Percentiles rank a stretch among this genome's conserved stretches.
These are phyloP conservation scores for Aelia acuminata DNA, from an alignment of 2,888 invertebrate genomes.

Conservation along the genomic window DNA sequence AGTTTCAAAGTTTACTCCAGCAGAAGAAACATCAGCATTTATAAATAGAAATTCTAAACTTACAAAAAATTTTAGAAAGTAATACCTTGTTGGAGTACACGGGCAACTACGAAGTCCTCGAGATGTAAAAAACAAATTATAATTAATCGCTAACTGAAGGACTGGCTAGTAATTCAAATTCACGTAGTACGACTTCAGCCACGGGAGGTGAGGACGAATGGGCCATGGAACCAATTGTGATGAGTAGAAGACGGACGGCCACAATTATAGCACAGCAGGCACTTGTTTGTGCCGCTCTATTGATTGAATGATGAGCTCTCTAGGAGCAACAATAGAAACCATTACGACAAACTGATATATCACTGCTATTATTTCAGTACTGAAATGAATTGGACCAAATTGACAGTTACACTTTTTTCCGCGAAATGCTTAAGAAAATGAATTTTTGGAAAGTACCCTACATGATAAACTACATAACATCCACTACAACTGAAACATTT, in stretches of 20 bases:
- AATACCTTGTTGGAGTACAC: background rate
- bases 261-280: background rate
- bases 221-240: background rate
- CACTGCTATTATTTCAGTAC: background rate
- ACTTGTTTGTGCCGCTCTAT: slow-evolving; percentile 1
- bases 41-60: background rate
- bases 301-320: background rate
- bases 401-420: background rate
- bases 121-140: background rate
- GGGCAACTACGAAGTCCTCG: background rate
- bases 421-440: no score
- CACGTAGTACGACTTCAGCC: background rate
- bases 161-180: background rate
- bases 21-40: background rate
- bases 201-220: background rate
- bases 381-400: background rate
- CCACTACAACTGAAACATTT: no score
- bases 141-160: background rate
- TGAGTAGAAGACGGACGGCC: background rate
- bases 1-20: background rate
- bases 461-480: no score
- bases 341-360: background rate
- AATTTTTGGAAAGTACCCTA: no score
- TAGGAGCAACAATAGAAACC: background rate
- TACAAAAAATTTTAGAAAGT: background rate